These are phyloP conservation scores for Diplosoma virens DNA, from an alignment of 23 tunicate species.

Conservation along the genomic window DNA sequence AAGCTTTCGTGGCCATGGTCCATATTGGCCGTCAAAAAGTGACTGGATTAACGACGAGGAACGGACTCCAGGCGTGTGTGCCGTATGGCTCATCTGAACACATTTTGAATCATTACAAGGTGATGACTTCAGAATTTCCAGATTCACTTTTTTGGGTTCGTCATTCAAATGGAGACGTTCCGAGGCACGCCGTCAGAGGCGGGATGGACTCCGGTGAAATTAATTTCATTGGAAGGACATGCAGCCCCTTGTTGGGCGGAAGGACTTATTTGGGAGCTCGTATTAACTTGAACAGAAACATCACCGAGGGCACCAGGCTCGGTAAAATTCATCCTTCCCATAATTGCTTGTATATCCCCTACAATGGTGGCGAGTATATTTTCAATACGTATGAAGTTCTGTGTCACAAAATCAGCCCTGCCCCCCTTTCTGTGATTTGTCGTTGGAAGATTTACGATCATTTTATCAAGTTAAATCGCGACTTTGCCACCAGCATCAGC, in stretches of 20 bases:
- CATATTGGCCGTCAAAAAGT: not conserved
- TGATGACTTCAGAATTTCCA: constrained; percentile 15
- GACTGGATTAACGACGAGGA: constrained; percentile 25
- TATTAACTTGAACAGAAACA: not conserved
- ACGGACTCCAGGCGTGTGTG: not conserved
- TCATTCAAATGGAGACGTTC: not conserved
- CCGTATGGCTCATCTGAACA: constrained; percentile 33
- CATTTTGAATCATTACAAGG: not conserved
- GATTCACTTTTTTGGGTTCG: constrained; percentile 2
- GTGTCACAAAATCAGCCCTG: constrained; percentile 42
- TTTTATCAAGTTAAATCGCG: not conserved
- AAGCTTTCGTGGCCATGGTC: constrained; percentile 17
- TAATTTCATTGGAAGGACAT: constrained; percentile 57
- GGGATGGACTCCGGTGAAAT: constrained; percentile 30
- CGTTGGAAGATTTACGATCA: constrained; percentile 19
- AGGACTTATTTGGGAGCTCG: constrained; percentile 33
- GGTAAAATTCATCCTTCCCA: constrained; percentile 63
- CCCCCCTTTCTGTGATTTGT: constrained; percentile 34
- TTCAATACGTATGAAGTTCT: constrained; percentile 52
- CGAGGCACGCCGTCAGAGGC: constrained; percentile 44
- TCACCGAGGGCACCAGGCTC: not conserved
- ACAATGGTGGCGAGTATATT: constrained; percentile 46
- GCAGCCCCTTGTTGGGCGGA: constrained; percentile 29
- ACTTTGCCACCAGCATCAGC: too few relatives aligned
- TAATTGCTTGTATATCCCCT: constrained; percentile 53